Evolutionary conservation across 35 echinoderm and acorn worm genomes (phyloP), one percentile per base, ranked within the genome.

Genomic region (Amphiura filiformis): DNA sequence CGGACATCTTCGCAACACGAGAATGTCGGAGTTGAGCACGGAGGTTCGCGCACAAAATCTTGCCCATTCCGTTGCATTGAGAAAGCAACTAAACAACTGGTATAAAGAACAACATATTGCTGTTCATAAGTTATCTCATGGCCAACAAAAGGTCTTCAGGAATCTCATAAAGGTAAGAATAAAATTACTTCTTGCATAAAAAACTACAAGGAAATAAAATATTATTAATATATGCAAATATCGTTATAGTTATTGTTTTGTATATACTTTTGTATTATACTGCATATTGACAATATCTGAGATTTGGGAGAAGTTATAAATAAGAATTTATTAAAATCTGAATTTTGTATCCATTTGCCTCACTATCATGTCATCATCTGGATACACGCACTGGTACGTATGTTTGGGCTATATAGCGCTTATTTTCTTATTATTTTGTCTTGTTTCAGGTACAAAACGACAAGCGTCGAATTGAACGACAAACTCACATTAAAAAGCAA

Each of bases 71-170:
- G 78, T 86, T 22, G 32, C 75, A 20, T 31, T 81, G 9, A 85
- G 79, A 36, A 94, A 86, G 76, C 83, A 94, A 36, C 78, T 94
- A 22, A 78, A 90, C 37, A 38, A 86, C 13, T 94, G 92, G 92
- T 89, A 94, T 56, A 84, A 86, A 36, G 92, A 94, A 56, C 92
- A 94, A 42, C 83, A 90, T 17, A 86, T 90, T 52, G 87, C 87
- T 14, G 88, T 94, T 13, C 47, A 31, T 22, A 94, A 94, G 70
- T 40, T 94, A 26, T 78, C 83, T 32, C 83, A 76, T 0, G 84
- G 88, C 23, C 93, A 94, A 38, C 88, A 94, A 39, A 65, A 82
- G 30, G 57, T 89, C 49, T 94, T 90, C 65, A 32, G 84, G 37
- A 87, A 82, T 37, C 80, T 94, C 15, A 86, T 94, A 26, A 70